phyloP scores from a whole-genome alignment of 2,113 vertebrate species.

The Agelaius phoeniceus region DNA sequence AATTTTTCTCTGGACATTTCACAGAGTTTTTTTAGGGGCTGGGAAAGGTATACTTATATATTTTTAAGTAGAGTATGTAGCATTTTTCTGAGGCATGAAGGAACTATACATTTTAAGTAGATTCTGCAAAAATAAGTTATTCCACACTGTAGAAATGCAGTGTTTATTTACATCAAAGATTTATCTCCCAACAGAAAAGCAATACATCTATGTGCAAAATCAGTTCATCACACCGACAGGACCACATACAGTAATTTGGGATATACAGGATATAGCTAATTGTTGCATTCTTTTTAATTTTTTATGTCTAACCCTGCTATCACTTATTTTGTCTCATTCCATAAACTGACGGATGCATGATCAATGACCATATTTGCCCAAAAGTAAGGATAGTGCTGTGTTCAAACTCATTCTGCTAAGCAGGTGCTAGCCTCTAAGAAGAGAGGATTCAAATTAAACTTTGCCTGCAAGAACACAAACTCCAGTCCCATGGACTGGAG shows the following conservation, averaged over 20 bases:
- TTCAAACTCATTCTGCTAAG: not conserved
- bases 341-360: fast-evolving
- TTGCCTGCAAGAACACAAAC: not conserved
- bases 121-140: not conserved
- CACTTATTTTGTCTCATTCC: not conserved
- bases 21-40: fast-evolving
- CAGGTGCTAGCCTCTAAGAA: not conserved
- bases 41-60: not conserved
- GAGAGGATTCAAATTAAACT: not conserved
- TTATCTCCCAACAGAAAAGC: not conserved
- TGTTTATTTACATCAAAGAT: not conserved
- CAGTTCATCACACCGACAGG: not conserved
- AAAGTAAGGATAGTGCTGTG: not conserved
- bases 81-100: not conserved
- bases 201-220: not conserved
- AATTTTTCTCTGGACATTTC: not conserved
- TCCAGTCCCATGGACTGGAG: not conserved
- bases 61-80: not conserved
- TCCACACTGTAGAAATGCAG: not conserved
- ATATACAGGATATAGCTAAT: not conserved
- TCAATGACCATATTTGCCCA: not conserved
- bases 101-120: fast-evolving
- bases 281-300: not conserved
- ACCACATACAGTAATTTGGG: not conserved
- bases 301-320: not conserved